A percentile compares a stretch with the other conserved stretches of the same genome.
phyloP scores from a whole-genome alignment of 2,797 vertebrate species.

The Siniperca obscura region DNA sequence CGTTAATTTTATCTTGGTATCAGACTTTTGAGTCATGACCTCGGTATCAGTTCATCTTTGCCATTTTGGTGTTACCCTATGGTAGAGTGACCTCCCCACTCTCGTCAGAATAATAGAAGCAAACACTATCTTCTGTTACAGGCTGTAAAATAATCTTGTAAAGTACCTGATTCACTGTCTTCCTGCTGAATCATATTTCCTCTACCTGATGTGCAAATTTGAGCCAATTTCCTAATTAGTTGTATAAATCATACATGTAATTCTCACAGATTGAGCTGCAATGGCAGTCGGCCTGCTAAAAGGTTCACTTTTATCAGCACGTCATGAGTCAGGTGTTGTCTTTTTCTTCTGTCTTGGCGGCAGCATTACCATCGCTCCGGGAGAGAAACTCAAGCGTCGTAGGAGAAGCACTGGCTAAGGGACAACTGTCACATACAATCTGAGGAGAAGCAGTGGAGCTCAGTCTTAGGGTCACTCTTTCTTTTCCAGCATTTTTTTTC shows the following conservation, averaged over 20 bases:
- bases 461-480: constrained; percentile 26
- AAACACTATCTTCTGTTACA: constrained; percentile 8
- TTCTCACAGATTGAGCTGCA: constrained; percentile 13
- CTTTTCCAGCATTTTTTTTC: neutral
- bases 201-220: neutral
- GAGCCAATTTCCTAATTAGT: constrained; percentile 26
- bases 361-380: constrained; percentile 25
- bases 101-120: constrained; percentile 26
- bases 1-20: neutral
- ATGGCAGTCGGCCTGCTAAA: constrained; percentile 21
- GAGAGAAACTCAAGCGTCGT: constrained; percentile 20
- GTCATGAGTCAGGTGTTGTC: constrained; percentile 36
- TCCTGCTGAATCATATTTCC: constrained; percentile 5
- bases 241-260: constrained; percentile 3
- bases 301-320: constrained; percentile 6
- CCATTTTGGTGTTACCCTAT: constrained; percentile 31
- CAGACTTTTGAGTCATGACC: constrained; percentile 9
- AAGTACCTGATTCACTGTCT: neutral
- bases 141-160: neutral
- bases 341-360: constrained; percentile 15
- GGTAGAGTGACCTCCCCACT: constrained; percentile 41
- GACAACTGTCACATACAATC: constrained; percentile 55
- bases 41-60: constrained; percentile 39
- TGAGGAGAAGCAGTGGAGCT: constrained; percentile 16
- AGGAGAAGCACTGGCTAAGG: constrained; percentile 39